These are phyloP conservation scores for Craseonycteris thonglongyai DNA, from an alignment of 2,113 vertebrate genomes.

Conservation along the genomic window DNA sequence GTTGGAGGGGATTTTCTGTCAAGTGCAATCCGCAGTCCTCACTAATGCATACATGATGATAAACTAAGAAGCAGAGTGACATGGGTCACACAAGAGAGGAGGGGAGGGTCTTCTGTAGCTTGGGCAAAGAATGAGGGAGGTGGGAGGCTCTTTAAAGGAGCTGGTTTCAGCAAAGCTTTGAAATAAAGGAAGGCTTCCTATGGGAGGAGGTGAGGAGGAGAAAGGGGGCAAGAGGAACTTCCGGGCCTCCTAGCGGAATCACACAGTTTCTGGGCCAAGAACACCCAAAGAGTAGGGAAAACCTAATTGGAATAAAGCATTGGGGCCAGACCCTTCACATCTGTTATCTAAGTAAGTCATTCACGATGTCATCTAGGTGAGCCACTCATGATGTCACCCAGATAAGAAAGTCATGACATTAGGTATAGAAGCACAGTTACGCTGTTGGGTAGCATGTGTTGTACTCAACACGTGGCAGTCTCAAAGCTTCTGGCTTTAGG, in stretches of 20 bases:
- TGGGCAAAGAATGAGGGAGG: not conserved
- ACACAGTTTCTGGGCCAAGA: not conserved
- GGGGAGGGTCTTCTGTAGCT: not conserved
- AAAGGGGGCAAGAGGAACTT: not conserved
- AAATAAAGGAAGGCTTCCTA: not conserved
- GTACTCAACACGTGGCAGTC: too few species aligned
- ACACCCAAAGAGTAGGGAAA: not conserved
- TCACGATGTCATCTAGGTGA: too few species aligned
- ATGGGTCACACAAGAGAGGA: rapidly evolving
- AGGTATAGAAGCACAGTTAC: rapidly evolving
- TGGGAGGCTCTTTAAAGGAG: not conserved
- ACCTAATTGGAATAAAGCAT: rapidly evolving
- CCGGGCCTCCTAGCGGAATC: not conserved
- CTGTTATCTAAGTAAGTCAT: not conserved
- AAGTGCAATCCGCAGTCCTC: not conserved
- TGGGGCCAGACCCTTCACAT: rapidly evolving
- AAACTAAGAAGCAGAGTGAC: not conserved
- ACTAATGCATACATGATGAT: rapidly evolving
- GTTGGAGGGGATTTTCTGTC: not conserved
- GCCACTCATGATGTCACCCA: too few species aligned
- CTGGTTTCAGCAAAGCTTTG: not conserved
- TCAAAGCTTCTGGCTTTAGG: not conserved
- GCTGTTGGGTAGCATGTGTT: rapidly evolving
- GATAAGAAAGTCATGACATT: too few species aligned
- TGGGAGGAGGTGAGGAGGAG: not conserved